Evolutionary conservation across 2,113 vertebrate genomes (phyloP).

Genomic region (Ornithorhynchus anatinus): DNA sequence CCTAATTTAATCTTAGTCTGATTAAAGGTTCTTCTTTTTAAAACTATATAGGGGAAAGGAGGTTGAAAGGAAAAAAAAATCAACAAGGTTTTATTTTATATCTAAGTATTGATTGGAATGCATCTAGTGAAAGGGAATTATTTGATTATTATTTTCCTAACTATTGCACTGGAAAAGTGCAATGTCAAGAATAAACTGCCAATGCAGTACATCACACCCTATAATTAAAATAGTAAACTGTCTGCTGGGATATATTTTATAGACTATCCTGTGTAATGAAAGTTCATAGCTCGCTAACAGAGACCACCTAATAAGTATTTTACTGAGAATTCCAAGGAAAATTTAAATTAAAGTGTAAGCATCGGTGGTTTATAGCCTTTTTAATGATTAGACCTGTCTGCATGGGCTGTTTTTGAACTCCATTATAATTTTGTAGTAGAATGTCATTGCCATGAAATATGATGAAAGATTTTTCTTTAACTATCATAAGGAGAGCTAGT

Average conservation of each 20-base stretch:
- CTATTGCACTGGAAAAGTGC: slow-evolving; percentile 45
- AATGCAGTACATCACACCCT: slow-evolving; percentile 34
- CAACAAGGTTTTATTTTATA: slow-evolving; percentile 24
- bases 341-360: slow-evolving; percentile 56
- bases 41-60: slow-evolving; percentile 25
- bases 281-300: slow-evolving; percentile 44
- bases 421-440: slow-evolving; percentile 22
- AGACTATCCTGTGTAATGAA: slow-evolving; percentile 45
- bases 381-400: slow-evolving; percentile 25
- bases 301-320: slow-evolving; percentile 34
- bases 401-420: slow-evolving; percentile 10
- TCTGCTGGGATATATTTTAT: slow-evolving; percentile 56
- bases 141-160: slow-evolving; percentile 43
- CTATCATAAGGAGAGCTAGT: background rate
- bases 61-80: slow-evolving; percentile 1
- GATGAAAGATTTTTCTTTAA: background rate
- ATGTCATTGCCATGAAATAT: slow-evolving; percentile 9
- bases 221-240: slow-evolving; percentile 58
- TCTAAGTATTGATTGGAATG: slow-evolving; percentile 46
- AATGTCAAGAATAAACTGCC: slow-evolving; percentile 23
- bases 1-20: slow-evolving; percentile 30
- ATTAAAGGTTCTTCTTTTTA: slow-evolving; percentile 13
- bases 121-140: background rate
- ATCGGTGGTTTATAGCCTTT: slow-evolving; percentile 32
- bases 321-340: slow-evolving; percentile 46